Conservation (phyloP, 2,888 invertebrate genomes). For the Itoplectis maculator region DNA sequence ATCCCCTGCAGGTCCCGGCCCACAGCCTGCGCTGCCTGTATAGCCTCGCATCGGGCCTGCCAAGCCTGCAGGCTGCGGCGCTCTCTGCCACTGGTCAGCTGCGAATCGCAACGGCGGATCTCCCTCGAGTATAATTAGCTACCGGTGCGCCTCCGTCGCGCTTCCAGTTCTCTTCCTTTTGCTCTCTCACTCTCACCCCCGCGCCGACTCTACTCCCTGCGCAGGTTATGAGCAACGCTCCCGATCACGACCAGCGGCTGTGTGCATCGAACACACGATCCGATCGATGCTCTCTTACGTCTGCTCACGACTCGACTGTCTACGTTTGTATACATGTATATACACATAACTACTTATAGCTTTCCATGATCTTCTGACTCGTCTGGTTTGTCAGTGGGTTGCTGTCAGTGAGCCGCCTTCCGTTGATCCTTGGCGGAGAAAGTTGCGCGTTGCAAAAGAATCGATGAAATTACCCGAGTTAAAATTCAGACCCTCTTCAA, state of each 20-base stretch:
- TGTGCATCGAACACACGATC: constrained; percentile 42
- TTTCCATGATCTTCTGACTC: too few species aligned
- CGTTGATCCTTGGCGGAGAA: too few species aligned
- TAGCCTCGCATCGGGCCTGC: too few species aligned
- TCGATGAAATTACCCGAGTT: too few species aligned
- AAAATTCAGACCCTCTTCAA: too few species aligned
- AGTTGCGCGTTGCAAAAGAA: too few species aligned
- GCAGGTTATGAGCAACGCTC: constrained; percentile 5
- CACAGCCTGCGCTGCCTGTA: not conserved
- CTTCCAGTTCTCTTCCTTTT: constrained; percentile 17
- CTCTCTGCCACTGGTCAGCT: constrained; percentile 56
- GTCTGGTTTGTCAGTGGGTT: too few species aligned
- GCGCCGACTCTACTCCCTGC: too few species aligned
- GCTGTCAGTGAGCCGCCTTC: too few species aligned
- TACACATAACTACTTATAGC: too few species aligned
- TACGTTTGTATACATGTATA: not conserved
- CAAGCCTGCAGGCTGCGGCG: too few species aligned
- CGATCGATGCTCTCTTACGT: constrained; percentile 43
- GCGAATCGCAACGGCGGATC: constrained; percentile 60
- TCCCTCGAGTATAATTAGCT: constrained; percentile 64
- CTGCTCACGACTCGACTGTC: not conserved
- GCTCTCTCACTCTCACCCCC: not conserved
- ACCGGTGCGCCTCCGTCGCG: constrained; percentile 47
- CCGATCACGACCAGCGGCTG: constrained; percentile 12
- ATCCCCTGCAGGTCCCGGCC: constrained; percentile 26